Evolutionary conservation across 2,888 invertebrate species (phyloP).

Genomic region (Micoletzkya japonica): DNA sequence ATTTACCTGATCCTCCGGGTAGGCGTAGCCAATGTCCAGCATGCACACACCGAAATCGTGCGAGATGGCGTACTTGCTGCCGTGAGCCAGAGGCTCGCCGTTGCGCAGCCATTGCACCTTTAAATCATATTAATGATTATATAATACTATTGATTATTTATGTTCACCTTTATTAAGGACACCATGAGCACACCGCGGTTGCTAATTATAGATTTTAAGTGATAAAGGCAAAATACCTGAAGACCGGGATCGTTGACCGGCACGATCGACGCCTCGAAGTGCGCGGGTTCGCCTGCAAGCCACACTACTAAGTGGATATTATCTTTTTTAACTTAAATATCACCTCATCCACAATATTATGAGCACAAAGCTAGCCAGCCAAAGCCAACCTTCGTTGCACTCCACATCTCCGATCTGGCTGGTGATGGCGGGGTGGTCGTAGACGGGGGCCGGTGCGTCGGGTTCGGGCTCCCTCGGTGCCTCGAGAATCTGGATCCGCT

Average conservation of each 20-base stretch:
- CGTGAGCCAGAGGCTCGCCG: slow-evolving; percentile 60
- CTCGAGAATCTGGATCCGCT: slow-evolving; percentile 85
- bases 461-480: slow-evolving; percentile 40
- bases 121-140: no score
- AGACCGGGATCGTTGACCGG: slow-evolving; percentile 90
- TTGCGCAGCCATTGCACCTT: slow-evolving; percentile 63
- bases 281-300: slow-evolving; percentile 80
- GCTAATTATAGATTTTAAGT: no score
- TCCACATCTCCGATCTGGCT: slow-evolving; percentile 87
- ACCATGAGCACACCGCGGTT: no score
- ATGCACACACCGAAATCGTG: slow-evolving; percentile 95
- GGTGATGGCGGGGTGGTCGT: slow-evolving; percentile 70
- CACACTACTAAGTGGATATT: not conserved
- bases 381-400: slow-evolving; percentile 52
- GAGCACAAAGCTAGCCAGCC: no score
- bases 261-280: slow-evolving; percentile 88
- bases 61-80: slow-evolving; percentile 73
- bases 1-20: slow-evolving; percentile 78
- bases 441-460: slow-evolving; percentile 51
- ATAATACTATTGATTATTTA: no score
- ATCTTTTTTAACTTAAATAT: no score
- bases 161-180: no score
- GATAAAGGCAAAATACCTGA: slow-evolving; percentile 73
- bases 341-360: no score
- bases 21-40: slow-evolving; percentile 78